Conservation (phyloP, 2,888 invertebrate genomes). For the Cataglyphis rosenhaueri region DNA sequence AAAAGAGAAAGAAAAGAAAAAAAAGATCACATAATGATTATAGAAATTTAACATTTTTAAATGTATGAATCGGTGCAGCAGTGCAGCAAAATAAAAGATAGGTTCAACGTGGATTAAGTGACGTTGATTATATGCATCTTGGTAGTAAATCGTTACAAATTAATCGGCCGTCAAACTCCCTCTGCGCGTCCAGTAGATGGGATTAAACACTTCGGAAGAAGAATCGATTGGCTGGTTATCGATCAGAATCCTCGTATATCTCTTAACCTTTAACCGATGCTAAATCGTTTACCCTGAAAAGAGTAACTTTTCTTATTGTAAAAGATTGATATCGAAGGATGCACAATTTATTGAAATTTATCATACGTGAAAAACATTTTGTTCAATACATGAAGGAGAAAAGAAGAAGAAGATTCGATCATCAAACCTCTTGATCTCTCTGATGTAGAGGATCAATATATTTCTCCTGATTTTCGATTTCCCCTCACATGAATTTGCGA, state of each 20-base stretch:
- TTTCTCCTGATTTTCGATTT: conserved; percentile 17
- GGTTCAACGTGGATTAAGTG: conserved; percentile 71
- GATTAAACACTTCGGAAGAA: conserved; percentile 68
- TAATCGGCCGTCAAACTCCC: conserved; percentile 56
- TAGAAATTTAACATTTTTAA: conserved; percentile 14
- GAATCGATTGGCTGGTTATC: conserved; percentile 65
- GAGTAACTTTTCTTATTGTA: conserved; percentile 28
- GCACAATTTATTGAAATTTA: conserved; percentile 36
- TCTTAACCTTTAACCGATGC: conserved; percentile 39
- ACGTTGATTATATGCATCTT: conserved; percentile 68
- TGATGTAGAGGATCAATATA: conserved; percentile 38
- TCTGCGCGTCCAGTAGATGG: conserved; percentile 54
- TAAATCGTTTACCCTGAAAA: conserved; percentile 37
- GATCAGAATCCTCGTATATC: conserved; percentile 66
- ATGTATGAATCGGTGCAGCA: conserved; percentile 20
- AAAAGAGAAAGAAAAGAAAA: neutral
- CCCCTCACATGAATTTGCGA: conserved; percentile 17
- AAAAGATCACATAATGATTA: neutral
- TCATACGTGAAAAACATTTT: conserved; percentile 22
- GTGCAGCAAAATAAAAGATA: conserved; percentile 50
- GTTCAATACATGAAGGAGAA: neutral
- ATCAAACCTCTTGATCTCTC: conserved; percentile 39
- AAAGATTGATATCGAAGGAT: conserved; percentile 6
- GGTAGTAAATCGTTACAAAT: conserved; percentile 73
- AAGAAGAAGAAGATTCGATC: conserved; percentile 16